Percentiles rank a stretch among this genome's conserved stretches.
These are phyloP conservation scores for Ictalurus punctatus DNA, from an alignment of 2,113 vertebrate species.

Conservation along the genomic window DNA sequence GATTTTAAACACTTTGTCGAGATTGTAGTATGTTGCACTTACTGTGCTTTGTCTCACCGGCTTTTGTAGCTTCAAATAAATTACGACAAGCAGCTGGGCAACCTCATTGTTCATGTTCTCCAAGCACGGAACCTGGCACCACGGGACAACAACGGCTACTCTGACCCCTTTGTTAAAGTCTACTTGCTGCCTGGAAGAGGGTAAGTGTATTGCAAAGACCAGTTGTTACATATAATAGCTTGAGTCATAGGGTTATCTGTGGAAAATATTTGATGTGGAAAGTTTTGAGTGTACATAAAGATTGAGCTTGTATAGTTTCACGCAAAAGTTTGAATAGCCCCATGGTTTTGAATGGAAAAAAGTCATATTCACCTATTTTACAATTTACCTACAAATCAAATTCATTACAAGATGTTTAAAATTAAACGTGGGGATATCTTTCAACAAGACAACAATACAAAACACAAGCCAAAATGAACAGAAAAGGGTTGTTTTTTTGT, in stretches of 20 bases:
- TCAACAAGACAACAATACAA: neutral
- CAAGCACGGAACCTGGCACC: conserved; percentile 93
- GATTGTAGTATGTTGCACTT: neutral
- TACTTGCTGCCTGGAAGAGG: conserved; percentile 97
- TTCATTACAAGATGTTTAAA: neutral
- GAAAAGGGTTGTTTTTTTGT: too few species aligned
- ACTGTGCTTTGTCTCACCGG: neutral
- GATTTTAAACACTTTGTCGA: neutral
- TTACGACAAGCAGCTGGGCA: conserved; percentile 95
- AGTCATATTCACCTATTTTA: neutral
- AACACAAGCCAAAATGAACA: neutral
- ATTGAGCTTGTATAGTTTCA: neutral
- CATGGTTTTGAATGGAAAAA: neutral
- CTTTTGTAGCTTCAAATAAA: conserved; percentile 91
- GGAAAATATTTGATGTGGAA: neutral
- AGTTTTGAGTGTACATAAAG: neutral
- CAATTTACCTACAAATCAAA: neutral
- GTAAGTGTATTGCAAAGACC: conserved; percentile 74
- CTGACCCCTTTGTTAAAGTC: conserved; percentile 97
- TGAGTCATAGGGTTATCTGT: neutral
- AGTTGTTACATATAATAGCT: neutral
- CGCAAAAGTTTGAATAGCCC: neutral
- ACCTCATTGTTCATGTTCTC: conserved; percentile 96
- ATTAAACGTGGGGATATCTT: neutral
- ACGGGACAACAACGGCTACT: conserved; percentile 94